Evolutionary conservation across 2,888 invertebrate species (phyloP).

Genomic region (Lasioglossum calceatum): DNA sequence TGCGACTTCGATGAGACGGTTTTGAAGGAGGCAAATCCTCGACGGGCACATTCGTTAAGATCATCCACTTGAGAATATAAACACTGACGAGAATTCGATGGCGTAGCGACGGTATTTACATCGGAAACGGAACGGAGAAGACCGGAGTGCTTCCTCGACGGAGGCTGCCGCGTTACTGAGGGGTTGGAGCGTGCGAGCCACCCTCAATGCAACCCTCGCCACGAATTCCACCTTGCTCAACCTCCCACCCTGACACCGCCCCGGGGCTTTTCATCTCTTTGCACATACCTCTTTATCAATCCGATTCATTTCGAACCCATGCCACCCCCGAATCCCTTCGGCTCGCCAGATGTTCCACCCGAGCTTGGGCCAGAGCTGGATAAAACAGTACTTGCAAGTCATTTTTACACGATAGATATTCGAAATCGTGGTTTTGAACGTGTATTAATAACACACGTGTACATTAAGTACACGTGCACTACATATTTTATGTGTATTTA

Average conservation of each 20-base stretch:
- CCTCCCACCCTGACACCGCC: slow-evolving; percentile 31
- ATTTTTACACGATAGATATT: too few species aligned
- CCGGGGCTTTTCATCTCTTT: slow-evolving; percentile 48
- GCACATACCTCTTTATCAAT: slow-evolving; percentile 65
- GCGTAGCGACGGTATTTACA: slow-evolving; percentile 25
- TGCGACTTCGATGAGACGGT: background rate
- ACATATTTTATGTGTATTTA: too few species aligned
- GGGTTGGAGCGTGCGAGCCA: slow-evolving; percentile 54
- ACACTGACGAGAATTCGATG: background rate
- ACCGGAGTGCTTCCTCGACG: slow-evolving; percentile 39
- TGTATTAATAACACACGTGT: too few species aligned
- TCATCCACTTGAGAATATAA: background rate
- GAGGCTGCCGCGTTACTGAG: slow-evolving; percentile 69
- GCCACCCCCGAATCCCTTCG: background rate
- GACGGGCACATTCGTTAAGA: background rate
- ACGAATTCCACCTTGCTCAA: slow-evolving; percentile 29
- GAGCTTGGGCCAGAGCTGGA: background rate
- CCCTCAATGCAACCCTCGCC: slow-evolving; percentile 46
- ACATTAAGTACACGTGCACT: too few species aligned
- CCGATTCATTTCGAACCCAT: slow-evolving; percentile 37
- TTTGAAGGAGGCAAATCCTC: background rate
- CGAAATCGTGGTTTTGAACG: too few species aligned
- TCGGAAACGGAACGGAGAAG: background rate
- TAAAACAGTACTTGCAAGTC: background rate
- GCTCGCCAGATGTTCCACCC: background rate